A percentile compares a stretch with the other conserved stretches of the same genome.
These are phyloP conservation scores for Pollenia angustigena DNA, from an alignment of 2,888 invertebrate species.

Conservation along the genomic window DNA sequence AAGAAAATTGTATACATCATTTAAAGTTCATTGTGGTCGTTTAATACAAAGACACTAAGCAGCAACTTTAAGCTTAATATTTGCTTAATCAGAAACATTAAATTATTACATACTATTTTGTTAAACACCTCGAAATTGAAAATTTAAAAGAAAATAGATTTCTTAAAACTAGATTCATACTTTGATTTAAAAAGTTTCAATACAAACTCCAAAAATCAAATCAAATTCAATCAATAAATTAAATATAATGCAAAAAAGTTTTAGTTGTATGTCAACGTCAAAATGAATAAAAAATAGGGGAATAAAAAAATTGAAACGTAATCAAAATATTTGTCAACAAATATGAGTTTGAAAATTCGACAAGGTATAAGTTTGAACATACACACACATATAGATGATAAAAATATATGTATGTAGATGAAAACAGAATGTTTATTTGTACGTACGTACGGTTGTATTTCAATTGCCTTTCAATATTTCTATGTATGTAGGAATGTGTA, in stretches of 20 bases:
- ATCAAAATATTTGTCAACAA: constrained; percentile 49
- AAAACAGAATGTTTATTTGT: not conserved
- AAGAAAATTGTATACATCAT: too few relatives aligned
- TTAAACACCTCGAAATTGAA: too few relatives aligned
- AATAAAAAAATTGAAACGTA: constrained; percentile 29
- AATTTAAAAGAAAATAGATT: too few relatives aligned
- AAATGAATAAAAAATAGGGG: not conserved
- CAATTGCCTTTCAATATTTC: not conserved
- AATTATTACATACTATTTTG: too few relatives aligned
- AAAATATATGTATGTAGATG: not conserved
- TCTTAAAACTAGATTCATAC: too few relatives aligned
- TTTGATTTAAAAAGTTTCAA: not conserved
- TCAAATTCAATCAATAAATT: not conserved
- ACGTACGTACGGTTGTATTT: not conserved
- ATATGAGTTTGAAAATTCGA: constrained; percentile 14
- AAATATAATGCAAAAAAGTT: not conserved
- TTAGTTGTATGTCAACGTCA: not conserved
- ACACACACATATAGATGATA: not conserved
- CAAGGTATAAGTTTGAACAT: not conserved
- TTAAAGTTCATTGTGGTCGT: too few relatives aligned
- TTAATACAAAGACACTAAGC: too few relatives aligned
- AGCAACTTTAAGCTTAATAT: too few relatives aligned
- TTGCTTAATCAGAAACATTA: too few relatives aligned
- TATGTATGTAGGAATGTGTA: not conserved
- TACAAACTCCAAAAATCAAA: not conserved